Evolutionary conservation across 1,140 invertebrate genomes (phyloP).

Genomic region (Thaumetopoea pityocampa): DNA sequence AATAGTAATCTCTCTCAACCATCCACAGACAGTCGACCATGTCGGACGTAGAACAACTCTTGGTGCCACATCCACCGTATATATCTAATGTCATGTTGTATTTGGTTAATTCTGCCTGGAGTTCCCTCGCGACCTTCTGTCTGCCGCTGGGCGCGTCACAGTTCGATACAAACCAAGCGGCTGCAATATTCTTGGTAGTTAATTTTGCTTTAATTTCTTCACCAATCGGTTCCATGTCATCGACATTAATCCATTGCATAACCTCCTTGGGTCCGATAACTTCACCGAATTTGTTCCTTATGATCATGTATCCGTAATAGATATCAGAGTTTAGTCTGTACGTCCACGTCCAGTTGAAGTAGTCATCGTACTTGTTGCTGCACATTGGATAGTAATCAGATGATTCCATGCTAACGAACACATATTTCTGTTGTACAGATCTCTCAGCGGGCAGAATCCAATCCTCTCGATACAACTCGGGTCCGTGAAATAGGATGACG

Average conservation of each 20-base stretch:
- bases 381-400: constrained; percentile 27
- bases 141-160: constrained; percentile 12
- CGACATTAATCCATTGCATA: constrained; percentile 26
- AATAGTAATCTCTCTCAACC: constrained; percentile 21
- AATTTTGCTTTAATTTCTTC: constrained; percentile 23
- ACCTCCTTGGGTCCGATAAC: constrained; percentile 30
- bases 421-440: constrained; percentile 32
- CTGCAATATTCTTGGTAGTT: constrained; percentile 21
- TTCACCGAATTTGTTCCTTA: constrained; percentile 31
- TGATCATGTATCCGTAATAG: constrained; percentile 63
- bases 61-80: constrained; percentile 11
- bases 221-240: constrained; percentile 32
- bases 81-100: constrained; percentile 10
- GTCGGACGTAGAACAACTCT: constrained; percentile 3
- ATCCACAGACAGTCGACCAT: constrained; percentile 7
- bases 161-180: constrained; percentile 25
- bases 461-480: constrained; percentile 11
- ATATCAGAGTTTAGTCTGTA: constrained; percentile 80
- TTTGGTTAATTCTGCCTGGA: constrained; percentile 8
- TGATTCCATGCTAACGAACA: constrained; percentile 38
- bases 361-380: constrained; percentile 20
- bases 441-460: constrained; percentile 14
- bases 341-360: constrained; percentile 79
- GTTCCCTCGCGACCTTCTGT: constrained; percentile 6
- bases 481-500: constrained; percentile 27